Evolutionary conservation across 2,113 vertebrate species (phyloP).

Genomic region (Myocastor coypus): DNA sequence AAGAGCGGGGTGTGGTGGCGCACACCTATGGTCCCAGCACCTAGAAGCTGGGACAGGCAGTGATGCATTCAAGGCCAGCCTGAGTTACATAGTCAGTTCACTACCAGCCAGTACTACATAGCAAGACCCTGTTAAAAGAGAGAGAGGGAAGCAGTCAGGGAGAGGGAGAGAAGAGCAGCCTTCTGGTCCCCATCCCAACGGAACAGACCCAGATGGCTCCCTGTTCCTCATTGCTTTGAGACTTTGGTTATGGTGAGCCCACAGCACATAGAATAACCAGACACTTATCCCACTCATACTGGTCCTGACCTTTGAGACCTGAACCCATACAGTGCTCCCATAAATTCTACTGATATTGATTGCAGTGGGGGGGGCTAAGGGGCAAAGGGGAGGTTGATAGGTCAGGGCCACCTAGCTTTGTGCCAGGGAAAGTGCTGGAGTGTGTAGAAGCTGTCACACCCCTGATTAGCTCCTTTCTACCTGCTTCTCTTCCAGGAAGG

Average conservation of each 20-base stretch:
- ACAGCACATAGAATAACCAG: fast-evolving
- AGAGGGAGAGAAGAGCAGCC: background rate
- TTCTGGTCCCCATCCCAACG: fast-evolving
- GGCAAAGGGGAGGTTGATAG: background rate
- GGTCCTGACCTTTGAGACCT: background rate
- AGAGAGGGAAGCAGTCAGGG: background rate
- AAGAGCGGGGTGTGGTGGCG: background rate
- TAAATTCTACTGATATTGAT: too few species aligned
- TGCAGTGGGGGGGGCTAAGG: background rate
- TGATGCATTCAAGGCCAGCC: background rate
- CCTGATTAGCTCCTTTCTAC: background rate
- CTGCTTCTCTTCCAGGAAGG: conserved; percentile 72
- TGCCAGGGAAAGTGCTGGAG: background rate
- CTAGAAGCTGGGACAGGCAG: background rate
- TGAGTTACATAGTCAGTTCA: background rate
- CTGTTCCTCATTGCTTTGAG: background rate
- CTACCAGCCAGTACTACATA: background rate
- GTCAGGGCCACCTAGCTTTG: background rate
- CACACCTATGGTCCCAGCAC: background rate
- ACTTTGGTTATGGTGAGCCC: background rate
- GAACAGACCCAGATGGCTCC: background rate
- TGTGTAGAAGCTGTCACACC: background rate
- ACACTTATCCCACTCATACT: background rate
- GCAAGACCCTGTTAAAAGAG: background rate
- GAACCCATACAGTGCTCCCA: fast-evolving